phyloP scores from a whole-genome alignment of 2,888 invertebrate species.

The Drosophila rellima region DNA sequence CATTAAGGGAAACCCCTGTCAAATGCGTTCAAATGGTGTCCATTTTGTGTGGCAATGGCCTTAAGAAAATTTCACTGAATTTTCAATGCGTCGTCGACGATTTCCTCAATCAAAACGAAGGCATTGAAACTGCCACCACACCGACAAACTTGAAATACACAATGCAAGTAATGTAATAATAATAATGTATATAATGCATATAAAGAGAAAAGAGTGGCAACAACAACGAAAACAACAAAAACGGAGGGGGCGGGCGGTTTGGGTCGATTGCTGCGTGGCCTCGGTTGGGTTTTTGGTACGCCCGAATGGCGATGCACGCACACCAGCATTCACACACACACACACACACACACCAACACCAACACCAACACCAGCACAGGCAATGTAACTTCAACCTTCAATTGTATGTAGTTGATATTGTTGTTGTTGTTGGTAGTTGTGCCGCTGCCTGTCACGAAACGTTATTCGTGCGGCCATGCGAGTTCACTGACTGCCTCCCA shows the following conservation, averaged over 20 bases:
- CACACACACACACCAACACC: constrained; percentile 24
- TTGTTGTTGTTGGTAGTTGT: constrained; percentile 32
- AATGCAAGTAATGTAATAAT: constrained; percentile 55
- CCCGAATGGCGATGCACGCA: constrained; percentile 81
- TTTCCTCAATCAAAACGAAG: constrained; percentile 81
- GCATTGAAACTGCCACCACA: constrained; percentile 59
- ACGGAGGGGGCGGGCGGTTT: constrained; percentile 45
- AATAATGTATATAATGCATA: constrained; percentile 54
- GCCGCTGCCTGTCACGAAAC: constrained; percentile 77
- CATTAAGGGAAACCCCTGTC: background rate
- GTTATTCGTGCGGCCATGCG: constrained; percentile 83
- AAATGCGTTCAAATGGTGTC: constrained; percentile 40
- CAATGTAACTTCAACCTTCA: constrained; percentile 78
- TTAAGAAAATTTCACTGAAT: constrained; percentile 75
- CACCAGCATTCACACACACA: constrained; percentile 49
- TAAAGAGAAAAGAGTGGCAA: constrained; percentile 53
- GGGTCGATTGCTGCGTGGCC: constrained; percentile 78
- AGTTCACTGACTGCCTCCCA: constrained; percentile 81
- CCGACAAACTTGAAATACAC: constrained; percentile 53
- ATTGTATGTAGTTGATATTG: constrained; percentile 65
- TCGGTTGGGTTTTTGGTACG: constrained; percentile 76
- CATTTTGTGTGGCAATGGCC: constrained; percentile 57
- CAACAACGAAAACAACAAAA: constrained; percentile 16
- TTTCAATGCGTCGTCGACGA: constrained; percentile 68
- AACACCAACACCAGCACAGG: constrained; percentile 50